Conservation (phyloP, 2,888 invertebrate genomes). For the Harpalus rufipes region DNA sequence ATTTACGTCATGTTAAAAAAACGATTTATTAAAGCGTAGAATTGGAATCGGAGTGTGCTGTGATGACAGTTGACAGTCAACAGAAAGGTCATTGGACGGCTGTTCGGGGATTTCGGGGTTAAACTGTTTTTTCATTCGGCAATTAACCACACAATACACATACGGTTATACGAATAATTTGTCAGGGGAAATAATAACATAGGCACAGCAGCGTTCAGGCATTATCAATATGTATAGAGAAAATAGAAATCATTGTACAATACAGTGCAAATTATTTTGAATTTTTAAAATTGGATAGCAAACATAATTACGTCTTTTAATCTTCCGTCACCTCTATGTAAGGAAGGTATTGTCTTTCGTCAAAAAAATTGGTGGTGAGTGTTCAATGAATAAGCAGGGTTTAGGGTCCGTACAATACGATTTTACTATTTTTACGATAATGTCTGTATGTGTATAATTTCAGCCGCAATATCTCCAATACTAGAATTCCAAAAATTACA, state of each 20-base stretch:
- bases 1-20: constrained; percentile 15
- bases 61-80: not conserved
- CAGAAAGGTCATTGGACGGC: constrained; percentile 19
- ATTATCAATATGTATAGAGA: not conserved
- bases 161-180: not conserved
- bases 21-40: constrained; percentile 20
- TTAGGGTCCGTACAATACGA: no score
- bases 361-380: no score
- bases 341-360: no score
- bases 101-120: constrained; percentile 36
- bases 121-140: constrained; percentile 23
- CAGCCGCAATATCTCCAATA: no score
- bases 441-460: no score
- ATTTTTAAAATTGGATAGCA: not conserved
- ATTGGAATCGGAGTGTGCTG: not conserved
- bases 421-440: no score
- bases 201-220: not conserved
- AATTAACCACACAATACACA: constrained; percentile 37
- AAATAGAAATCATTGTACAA: not conserved
- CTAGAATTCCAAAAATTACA: no score
- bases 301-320: no score
- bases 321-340: no score
- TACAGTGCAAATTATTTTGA: not conserved
- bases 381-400: no score
- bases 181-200: not conserved